These are phyloP conservation scores for Trogon surrucura DNA, from an alignment of 2,113 vertebrate genomes.

Conservation along the genomic window DNA sequence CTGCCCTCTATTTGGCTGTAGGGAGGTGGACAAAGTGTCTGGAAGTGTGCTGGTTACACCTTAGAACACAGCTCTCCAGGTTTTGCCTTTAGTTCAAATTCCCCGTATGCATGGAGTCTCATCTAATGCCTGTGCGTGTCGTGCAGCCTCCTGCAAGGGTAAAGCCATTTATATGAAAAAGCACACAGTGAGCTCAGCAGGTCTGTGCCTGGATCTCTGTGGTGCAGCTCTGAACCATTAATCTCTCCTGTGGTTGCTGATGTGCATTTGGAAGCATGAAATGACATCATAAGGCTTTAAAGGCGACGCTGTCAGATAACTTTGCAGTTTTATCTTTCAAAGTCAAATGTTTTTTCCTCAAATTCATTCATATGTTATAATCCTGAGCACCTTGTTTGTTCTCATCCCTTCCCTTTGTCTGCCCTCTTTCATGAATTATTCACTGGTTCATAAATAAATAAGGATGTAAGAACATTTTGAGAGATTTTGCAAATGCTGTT, in stretches of 20 bases:
- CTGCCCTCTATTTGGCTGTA: neutral
- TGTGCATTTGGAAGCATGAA: neutral
- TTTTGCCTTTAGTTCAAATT: neutral
- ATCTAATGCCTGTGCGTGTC: neutral
- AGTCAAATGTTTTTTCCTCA: neutral
- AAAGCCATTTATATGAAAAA: neutral
- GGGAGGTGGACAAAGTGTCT: neutral
- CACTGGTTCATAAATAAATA: neutral
- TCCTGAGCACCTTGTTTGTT: neutral
- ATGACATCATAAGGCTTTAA: neutral
- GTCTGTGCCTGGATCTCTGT: neutral
- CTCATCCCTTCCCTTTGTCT: neutral
- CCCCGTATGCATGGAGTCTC: neutral
- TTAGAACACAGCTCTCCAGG: neutral
- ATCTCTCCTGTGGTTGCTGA: neutral
- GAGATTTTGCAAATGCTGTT: slow-evolving; percentile 4
- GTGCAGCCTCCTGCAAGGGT: neutral
- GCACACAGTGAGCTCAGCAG: neutral
- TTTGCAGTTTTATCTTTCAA: neutral
- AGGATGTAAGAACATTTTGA: neutral
- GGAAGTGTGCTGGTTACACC: neutral
- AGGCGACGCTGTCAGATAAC: neutral
- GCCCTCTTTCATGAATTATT: neutral
- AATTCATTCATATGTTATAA: neutral
- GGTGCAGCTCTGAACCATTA: neutral